These are phyloP conservation scores for Halictus rubicundus DNA, from an alignment of 1,140 invertebrate genomes.

Conservation along the genomic window DNA sequence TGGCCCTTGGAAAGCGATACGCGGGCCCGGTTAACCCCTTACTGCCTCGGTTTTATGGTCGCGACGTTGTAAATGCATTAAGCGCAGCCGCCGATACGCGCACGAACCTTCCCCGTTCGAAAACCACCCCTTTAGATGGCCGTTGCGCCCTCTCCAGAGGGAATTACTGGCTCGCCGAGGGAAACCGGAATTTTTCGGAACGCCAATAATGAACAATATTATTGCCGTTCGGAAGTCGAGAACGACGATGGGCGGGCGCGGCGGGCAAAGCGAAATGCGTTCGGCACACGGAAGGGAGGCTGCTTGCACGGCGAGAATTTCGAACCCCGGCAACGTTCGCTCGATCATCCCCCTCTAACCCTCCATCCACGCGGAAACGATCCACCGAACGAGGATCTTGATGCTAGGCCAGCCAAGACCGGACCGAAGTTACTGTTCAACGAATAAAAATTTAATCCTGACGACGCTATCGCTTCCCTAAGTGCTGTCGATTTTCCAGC, in stretches of 20 bases:
- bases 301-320: neutral
- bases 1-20: slow-evolving; percentile 44
- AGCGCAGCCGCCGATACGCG: slow-evolving; percentile 4
- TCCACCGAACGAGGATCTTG: neutral
- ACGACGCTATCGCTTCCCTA: neutral
- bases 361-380: neutral
- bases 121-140: too few species aligned
- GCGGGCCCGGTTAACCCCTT: slow-evolving; percentile 56
- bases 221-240: neutral
- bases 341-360: neutral
- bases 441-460: neutral
- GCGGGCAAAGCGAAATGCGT: neutral
- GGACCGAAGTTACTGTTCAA: neutral
- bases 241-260: neutral
- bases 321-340: neutral
- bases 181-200: slow-evolving; percentile 10
- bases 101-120: too few species aligned
- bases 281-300: neutral
- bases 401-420: neutral
- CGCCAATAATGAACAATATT: neutral
- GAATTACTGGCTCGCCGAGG: neutral
- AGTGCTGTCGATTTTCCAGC: neutral
- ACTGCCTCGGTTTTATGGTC: slow-evolving; percentile 52
- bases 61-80: slow-evolving; percentile 58
- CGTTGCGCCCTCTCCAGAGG: too few species aligned